These are phyloP conservation scores for Aleiodes alternator DNA, from an alignment of 2,888 invertebrate species.

Conservation along the genomic window DNA sequence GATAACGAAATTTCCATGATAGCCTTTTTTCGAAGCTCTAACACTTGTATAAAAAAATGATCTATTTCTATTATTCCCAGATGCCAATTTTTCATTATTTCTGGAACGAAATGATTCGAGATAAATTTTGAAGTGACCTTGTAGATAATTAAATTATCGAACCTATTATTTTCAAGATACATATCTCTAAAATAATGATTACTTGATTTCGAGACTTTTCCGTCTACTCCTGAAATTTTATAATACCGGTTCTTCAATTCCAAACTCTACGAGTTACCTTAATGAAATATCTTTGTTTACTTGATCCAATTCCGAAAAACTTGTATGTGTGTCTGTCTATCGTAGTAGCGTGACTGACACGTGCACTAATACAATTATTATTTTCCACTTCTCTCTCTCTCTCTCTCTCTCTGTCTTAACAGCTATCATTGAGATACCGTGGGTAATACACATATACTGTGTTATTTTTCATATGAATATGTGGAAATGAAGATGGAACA, in stretches of 20 bases:
- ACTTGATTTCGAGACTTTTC: no score
- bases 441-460: neutral
- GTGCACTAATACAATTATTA: conserved; percentile 30
- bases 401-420: neutral
- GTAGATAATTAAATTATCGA: no score
- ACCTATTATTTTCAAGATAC: no score
- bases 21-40: no score
- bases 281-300: conserved; percentile 6
- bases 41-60: no score
- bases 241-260: neutral
- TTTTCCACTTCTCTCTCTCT: neutral
- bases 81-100: no score
- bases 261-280: neutral
- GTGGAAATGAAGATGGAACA: conserved; percentile 26
- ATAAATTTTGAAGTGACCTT: no score
- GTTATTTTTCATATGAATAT: conserved; percentile 12
- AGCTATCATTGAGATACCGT: conserved; percentile 1
- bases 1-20: no score
- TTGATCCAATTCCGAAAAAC: conserved; percentile 15
- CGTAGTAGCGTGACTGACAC: neutral
- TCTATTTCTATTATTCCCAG: no score
- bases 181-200: no score
- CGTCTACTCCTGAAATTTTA: no score
- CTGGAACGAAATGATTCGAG: no score
- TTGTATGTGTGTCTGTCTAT: conserved; percentile 1